Evolutionary conservation across 1,140 invertebrate species (phyloP).

Genomic region (Physella acuta): DNA sequence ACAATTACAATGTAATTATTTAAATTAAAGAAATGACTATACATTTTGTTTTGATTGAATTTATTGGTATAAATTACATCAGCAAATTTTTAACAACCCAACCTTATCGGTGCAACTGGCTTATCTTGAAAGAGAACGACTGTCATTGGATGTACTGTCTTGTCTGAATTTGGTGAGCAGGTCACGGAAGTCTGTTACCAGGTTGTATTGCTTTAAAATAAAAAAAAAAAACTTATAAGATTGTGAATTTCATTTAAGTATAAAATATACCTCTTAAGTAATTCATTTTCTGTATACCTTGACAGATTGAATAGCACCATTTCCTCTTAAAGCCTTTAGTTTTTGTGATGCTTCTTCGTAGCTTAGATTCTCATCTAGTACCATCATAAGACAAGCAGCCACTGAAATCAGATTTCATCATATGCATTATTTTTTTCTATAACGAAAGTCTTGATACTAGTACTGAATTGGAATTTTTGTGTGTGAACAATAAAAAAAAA

Average conservation of each 20-base stretch:
- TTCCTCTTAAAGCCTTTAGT: constrained; percentile 42
- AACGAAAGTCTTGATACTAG: too few species aligned
- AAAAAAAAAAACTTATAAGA: constrained; percentile 5
- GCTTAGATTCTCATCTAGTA: constrained; percentile 36
- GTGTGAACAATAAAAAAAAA: not conserved
- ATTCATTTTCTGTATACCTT: constrained; percentile 35
- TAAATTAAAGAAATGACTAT: too few species aligned
- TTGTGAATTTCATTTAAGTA: too few species aligned
- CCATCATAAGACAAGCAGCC: constrained; percentile 47
- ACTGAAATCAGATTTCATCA: constrained; percentile 30
- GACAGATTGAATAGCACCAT: constrained; percentile 48
- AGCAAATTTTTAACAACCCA: too few species aligned
- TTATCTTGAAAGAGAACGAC: too few species aligned
- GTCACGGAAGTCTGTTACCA: constrained; percentile 31
- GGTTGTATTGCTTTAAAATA: constrained; percentile 37
- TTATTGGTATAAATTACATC: too few species aligned
- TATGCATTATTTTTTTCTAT: not conserved
- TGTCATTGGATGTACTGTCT: too few species aligned
- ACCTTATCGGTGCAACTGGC: too few species aligned
- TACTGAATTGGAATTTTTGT: not conserved
- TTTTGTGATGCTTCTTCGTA: constrained; percentile 43
- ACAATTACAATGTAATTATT: too few species aligned
- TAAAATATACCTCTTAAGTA: not conserved
- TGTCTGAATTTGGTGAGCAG: constrained; percentile 16
- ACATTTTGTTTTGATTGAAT: too few species aligned